Evolutionary conservation across 2,888 invertebrate genomes (phyloP).

Genomic region (Lomographa bimaculata): DNA sequence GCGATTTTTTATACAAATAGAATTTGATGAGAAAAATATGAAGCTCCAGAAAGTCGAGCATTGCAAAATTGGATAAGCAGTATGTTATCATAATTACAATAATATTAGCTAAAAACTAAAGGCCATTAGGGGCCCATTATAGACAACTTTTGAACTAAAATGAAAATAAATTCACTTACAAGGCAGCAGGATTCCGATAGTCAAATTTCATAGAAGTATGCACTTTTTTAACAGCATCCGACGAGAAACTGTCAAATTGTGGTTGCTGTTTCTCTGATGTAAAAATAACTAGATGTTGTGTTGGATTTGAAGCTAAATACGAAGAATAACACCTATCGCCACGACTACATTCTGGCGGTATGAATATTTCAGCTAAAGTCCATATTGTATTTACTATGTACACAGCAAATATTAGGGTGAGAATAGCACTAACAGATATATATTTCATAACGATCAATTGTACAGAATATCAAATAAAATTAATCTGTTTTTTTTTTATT

Average conservation of each 20-base stretch:
- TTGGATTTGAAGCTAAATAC: conserved; percentile 86
- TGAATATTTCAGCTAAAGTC: conserved; percentile 88
- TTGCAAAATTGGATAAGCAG: no score
- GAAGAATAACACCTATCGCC: conserved; percentile 87
- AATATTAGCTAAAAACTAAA: no score
- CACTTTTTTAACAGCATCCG: conserved; percentile 79
- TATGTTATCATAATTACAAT: no score
- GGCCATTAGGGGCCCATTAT: no score
- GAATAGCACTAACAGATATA: conserved; percentile 85
- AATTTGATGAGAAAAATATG: no score
- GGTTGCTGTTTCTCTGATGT: conserved; percentile 85
- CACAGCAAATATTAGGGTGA: conserved; percentile 85
- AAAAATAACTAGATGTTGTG: conserved; percentile 87
- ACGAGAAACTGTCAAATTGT: conserved; percentile 68
- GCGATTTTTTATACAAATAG: no score
- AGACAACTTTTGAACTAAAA: no score
- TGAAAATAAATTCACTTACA: conserved; percentile 57
- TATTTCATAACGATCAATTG: conserved; percentile 68
- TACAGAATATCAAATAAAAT: no score
- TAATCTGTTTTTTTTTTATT: no score
- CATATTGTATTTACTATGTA: conserved; percentile 91
- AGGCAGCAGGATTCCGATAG: conserved; percentile 76
- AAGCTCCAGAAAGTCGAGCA: no score
- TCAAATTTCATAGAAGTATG: conserved; percentile 86
- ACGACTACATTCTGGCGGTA: conserved; percentile 86